Base-by-base conservation (phyloP, 2,888 invertebrate genomes). In the Lycocerus yunnanus region DNA sequence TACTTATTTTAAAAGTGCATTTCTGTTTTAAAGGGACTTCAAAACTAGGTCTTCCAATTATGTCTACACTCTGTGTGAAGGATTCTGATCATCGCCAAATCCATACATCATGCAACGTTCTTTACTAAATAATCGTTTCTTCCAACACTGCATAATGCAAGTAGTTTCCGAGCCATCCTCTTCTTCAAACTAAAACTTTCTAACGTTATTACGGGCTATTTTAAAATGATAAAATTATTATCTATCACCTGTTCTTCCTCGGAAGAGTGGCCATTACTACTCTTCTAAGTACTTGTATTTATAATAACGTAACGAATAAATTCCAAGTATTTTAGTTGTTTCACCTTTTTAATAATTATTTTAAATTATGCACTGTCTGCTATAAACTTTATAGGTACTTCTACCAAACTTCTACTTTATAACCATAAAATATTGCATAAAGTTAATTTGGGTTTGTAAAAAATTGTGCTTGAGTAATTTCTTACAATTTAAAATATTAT, bases 101-200 rank as follows among this genome's bases (percentile, higher is more conserved):
- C 99, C 99, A 86, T 97, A 99, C 97, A 99, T 98, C 99, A 99
- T 99, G 82, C 97, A 97, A 24, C 97, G 90, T 87, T 97, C 97
- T 87, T 97, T 97, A 74, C 96, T 96, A 81, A 97, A 97, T 1
- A 97, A 86, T 63, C 97, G 89, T 86, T 97, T 27, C 95, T 89
- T 4, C 95, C 95, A 69, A 89, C 86, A 77, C 87, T 86, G 70
- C 84, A 84, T 15, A 87, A 78, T 1, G 92, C 93, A 88, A 77
- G 92, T 92, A 77, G 93, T 90, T 79, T 93, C 93, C 11, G 91
- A 89, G 73, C 90, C 91, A 65, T 94, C 93, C 77, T 93, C 95
- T 81, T 93, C 93, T 80, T 93, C 93, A 81, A 87, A 87, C 87
- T 87, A 78, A 58, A 81, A 82, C 69, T 87, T 13, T 61, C 8